phyloP scores from a whole-genome alignment of 2,113 vertebrate species.

The Mastomys coucha region DNA sequence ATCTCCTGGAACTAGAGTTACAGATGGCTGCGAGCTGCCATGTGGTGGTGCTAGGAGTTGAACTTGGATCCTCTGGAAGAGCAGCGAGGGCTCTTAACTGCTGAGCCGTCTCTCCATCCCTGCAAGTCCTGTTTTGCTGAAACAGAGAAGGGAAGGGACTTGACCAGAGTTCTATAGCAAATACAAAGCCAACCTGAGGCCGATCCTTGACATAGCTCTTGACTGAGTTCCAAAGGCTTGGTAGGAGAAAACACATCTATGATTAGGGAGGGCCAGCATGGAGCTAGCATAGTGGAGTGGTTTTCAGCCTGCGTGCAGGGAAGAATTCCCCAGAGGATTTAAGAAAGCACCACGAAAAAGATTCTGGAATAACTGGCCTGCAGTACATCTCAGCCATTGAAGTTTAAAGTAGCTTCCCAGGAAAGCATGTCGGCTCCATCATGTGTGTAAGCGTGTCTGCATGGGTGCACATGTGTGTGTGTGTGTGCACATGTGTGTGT shows the following conservation, averaged over 20 bases:
- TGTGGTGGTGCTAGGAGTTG: neutral
- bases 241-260: constrained; percentile 1
- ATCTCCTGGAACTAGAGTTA: neutral
- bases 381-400: neutral
- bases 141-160: neutral
- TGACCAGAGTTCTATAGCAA: constrained; percentile 1
- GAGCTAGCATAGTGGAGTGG: neutral
- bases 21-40: neutral
- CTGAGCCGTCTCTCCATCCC: neutral
- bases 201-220: neutral
- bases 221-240: neutral
- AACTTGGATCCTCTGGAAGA: neutral
- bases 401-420: neutral
- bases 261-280: neutral
- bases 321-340: neutral
- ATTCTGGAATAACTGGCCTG: neutral
- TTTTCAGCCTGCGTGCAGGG: neutral
- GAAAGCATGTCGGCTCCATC: neutral
- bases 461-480: neutral
- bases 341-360: neutral
- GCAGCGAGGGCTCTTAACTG: neutral
- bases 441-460: neutral
- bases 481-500: neutral
- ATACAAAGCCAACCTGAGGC: neutral
- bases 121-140: neutral